phyloP scores from a whole-genome alignment of 2,888 invertebrate genomes.

The Eurytoma adleriae region DNA sequence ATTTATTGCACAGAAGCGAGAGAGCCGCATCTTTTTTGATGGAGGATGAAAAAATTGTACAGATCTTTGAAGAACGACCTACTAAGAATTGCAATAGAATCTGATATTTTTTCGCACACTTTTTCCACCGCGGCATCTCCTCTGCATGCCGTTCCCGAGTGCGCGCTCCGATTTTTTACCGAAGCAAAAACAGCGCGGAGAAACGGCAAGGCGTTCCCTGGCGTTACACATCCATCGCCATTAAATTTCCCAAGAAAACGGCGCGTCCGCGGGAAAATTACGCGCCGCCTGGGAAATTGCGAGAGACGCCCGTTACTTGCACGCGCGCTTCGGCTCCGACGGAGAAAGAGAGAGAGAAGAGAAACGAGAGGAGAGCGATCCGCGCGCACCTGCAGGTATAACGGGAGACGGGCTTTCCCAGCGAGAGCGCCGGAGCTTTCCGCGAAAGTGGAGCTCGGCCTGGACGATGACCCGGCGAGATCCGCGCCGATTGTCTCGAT shows the following conservation, averaged over 20 bases:
- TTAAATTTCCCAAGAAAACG: slow-evolving; percentile 44
- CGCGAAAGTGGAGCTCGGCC: slow-evolving; percentile 54
- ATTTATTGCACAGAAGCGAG: no score
- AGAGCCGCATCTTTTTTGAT: no score
- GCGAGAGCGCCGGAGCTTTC: slow-evolving; percentile 50
- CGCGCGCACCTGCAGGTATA: neutral
- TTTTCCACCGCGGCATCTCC: neutral
- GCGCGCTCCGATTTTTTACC: neutral
- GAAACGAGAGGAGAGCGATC: no score
- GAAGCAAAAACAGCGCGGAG: neutral
- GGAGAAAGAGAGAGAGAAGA: neutral
- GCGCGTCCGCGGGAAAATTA: slow-evolving; percentile 33
- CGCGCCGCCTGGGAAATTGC: slow-evolving; percentile 40
- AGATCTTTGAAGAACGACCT: no score
- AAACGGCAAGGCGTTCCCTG: neutral
- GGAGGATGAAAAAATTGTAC: no score
- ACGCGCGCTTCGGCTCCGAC: neutral
- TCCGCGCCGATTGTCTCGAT: neutral
- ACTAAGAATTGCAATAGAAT: neutral
- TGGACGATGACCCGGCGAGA: slow-evolving; percentile 52
- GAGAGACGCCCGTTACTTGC: neutral
- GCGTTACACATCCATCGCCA: neutral
- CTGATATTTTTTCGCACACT: neutral
- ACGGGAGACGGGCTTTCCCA: slow-evolving; percentile 55
- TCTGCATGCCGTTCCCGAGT: slow-evolving; percentile 5